Evolutionary conservation across 2,113 vertebrate species (phyloP).

Genomic region (Centropristis striata): DNA sequence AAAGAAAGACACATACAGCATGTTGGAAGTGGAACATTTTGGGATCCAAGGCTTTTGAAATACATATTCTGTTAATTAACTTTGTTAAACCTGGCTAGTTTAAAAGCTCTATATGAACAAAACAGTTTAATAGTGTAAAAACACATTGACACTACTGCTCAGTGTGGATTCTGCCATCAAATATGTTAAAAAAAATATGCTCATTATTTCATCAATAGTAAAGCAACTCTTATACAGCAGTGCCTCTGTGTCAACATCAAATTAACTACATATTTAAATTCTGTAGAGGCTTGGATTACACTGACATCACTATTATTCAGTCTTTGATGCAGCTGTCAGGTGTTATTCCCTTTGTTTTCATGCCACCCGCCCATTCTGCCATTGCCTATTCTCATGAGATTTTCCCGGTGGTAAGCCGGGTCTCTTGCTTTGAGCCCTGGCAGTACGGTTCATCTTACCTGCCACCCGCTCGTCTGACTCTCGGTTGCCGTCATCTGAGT

Average conservation of each 20-base stretch:
- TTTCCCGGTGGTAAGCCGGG: neutral
- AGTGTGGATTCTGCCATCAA: neutral
- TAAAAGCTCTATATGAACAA: neutral
- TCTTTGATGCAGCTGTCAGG: neutral
- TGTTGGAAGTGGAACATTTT: neutral
- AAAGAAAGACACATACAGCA: neutral
- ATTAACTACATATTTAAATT: neutral
- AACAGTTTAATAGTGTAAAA: neutral
- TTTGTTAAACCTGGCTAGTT: neutral
- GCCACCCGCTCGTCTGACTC: constrained; percentile 96
- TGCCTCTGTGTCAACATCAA: neutral
- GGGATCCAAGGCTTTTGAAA: neutral
- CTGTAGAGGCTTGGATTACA: neutral
- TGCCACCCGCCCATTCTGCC: neutral
- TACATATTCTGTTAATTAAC: neutral
- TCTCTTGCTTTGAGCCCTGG: neutral
- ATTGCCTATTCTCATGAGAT: neutral
- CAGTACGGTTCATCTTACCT: constrained; percentile 85
- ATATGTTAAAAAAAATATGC: neutral
- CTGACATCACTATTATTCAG: neutral
- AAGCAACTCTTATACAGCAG: neutral
- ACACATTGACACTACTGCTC: neutral
- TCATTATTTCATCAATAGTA: neutral
- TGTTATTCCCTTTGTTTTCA: neutral
- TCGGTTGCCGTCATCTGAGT: constrained; percentile 98